Conservation (phyloP, 2,888 invertebrate species). For the Euclidia mi region DNA sequence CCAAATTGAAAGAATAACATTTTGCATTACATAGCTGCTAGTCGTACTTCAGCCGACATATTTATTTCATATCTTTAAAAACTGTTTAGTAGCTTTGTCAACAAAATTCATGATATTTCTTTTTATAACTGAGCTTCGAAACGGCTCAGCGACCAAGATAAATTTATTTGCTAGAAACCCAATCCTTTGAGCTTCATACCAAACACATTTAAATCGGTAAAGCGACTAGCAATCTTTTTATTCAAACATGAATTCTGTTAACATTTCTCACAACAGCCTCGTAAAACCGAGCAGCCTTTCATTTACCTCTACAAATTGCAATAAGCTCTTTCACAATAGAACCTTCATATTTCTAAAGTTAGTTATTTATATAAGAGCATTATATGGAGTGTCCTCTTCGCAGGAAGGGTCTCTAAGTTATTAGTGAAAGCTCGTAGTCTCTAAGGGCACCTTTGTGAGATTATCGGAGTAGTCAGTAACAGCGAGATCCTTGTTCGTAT, state of each 20-base stretch:
- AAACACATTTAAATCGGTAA: too few relatives aligned
- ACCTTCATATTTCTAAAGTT: constrained; percentile 1
- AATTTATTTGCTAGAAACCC: too few relatives aligned
- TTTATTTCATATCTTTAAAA: too few relatives aligned
- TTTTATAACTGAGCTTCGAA: too few relatives aligned
- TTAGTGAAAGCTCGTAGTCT: constrained; percentile 10
- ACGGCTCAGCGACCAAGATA: too few relatives aligned
- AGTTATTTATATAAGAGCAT: constrained; percentile 31
- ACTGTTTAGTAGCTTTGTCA: too few relatives aligned
- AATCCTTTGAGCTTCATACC: too few relatives aligned
- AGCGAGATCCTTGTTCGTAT: constrained; percentile 9
- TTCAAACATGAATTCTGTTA: background rate
- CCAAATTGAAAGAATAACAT: too few relatives aligned
- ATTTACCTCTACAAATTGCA: constrained; percentile 2
- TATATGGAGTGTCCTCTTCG: constrained; percentile 17
- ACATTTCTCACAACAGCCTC: background rate
- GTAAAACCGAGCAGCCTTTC: background rate
- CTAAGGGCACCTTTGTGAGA: constrained; percentile 18
- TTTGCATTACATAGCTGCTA: too few relatives aligned
- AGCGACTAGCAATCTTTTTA: too few relatives aligned
- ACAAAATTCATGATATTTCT: too few relatives aligned
- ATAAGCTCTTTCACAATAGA: background rate
- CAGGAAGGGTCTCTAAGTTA: constrained; percentile 14
- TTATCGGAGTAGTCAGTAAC: constrained; percentile 22
- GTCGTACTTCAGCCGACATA: too few relatives aligned